Conservation (phyloP, 1,140 invertebrate genomes). For the Formica exsecta region DNA sequence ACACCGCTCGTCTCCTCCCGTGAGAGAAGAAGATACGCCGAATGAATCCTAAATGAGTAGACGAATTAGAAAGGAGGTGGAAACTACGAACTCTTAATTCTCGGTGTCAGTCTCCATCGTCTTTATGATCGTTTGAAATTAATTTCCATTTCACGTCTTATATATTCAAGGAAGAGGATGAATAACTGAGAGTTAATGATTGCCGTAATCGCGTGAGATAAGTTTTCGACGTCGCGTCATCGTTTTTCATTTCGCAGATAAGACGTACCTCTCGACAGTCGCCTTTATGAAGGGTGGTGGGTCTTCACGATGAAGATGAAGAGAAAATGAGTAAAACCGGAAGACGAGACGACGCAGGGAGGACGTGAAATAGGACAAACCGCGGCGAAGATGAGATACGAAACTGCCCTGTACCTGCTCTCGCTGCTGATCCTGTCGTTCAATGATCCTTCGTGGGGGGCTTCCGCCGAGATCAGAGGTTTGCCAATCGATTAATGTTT, state of each 20-base stretch:
- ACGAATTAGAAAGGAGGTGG: neutral
- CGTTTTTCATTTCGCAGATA: conserved; percentile 69
- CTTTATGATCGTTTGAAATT: too few relatives aligned
- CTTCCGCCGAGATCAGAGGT: conserved; percentile 79
- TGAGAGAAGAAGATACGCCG: neutral
- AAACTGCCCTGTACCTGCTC: conserved; percentile 76
- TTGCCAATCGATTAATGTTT: conserved; percentile 4
- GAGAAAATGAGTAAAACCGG: conserved; percentile 64
- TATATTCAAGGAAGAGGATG: too few relatives aligned
- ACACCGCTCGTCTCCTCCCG: neutral
- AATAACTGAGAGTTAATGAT: conserved; percentile 17
- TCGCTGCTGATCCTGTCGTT: conserved; percentile 75
- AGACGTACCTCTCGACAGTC: conserved; percentile 67
- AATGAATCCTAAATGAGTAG: conserved; percentile 26
- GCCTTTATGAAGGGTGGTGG: conserved; percentile 7
- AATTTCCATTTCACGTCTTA: neutral
- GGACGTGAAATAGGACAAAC: conserved; percentile 42
- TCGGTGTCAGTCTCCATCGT: neutral
- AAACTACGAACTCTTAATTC: neutral
- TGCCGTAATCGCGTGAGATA: neutral
- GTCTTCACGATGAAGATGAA: conserved; percentile 33
- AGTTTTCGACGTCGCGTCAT: conserved; percentile 1
- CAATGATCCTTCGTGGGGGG: conserved; percentile 75
- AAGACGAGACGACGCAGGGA: conserved; percentile 47
- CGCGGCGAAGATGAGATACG: conserved; percentile 81